phyloP scores from a whole-genome alignment of 2,113 vertebrate genomes.

The Hippocampus abdominalis region DNA sequence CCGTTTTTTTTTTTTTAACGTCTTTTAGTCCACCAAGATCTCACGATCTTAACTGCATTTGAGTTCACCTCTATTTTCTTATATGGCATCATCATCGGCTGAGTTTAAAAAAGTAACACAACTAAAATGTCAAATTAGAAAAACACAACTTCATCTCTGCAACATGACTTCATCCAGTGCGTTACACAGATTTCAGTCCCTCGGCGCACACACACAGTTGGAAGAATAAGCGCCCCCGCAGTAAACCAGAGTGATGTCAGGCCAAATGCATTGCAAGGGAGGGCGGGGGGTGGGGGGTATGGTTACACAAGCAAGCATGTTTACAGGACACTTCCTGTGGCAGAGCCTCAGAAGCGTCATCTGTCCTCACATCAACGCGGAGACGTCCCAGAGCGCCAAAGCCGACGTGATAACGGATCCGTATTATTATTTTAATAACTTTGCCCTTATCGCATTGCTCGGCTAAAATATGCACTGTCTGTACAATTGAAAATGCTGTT shows the following conservation, averaged over 20 bases:
- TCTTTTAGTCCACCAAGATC: too few species aligned
- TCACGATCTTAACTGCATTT: too few species aligned
- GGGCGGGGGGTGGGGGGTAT: conserved; percentile 45
- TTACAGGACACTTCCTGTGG: conserved; percentile 74
- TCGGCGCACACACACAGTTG: conserved; percentile 17
- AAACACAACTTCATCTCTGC: background rate
- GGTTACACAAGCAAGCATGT: conserved; percentile 69
- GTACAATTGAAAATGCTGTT: conserved; percentile 14
- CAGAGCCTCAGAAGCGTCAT: conserved; percentile 64
- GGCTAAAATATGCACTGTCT: background rate
- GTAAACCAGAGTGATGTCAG: conserved; percentile 39
- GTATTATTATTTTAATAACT: conserved; percentile 15
- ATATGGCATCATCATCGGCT: too few species aligned
- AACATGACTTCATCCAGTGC: background rate
- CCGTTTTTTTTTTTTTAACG: too few species aligned
- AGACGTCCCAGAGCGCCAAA: conserved; percentile 43
- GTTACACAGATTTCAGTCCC: conserved; percentile 19
- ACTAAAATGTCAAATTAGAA: background rate
- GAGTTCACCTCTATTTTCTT: too few species aligned
- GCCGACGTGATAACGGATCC: background rate
- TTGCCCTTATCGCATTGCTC: background rate
- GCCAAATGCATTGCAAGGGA: conserved; percentile 57
- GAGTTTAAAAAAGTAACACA: too few species aligned
- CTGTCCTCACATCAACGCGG: conserved; percentile 67
- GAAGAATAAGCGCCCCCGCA: conserved; percentile 38